Evolutionary conservation across 2,113 vertebrate species (phyloP).

Genomic region (Glaucomys volans): DNA sequence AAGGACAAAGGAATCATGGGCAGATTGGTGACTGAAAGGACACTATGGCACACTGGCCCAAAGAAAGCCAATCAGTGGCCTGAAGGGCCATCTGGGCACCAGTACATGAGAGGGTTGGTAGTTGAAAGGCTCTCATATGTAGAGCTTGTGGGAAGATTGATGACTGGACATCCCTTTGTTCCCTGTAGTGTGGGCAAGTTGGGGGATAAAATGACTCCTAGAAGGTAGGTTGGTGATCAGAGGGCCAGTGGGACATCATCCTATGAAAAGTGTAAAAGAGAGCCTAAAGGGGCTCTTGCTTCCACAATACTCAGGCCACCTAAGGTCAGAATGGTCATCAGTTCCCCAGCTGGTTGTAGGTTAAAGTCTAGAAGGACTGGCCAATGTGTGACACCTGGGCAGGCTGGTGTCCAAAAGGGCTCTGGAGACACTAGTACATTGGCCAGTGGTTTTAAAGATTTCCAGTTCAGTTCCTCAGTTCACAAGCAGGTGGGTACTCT

Average conservation of each 20-base stretch:
- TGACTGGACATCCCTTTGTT: neutral
- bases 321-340: neutral
- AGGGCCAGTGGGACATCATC: neutral
- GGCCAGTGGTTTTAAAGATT: neutral
- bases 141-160: neutral
- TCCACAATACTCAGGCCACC: neutral
- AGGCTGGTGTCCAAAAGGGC: neutral
- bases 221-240: neutral
- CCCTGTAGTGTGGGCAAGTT: neutral
- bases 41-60: too few species aligned
- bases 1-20: neutral
- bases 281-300: neutral
- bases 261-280: neutral
- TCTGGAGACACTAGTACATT: neutral
- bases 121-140: neutral
- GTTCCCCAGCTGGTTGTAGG: neutral
- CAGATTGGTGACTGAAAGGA: neutral
- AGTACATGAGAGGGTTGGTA: neutral
- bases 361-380: neutral
- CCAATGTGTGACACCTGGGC: neutral
- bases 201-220: neutral
- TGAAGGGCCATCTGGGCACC: neutral
- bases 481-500: neutral
- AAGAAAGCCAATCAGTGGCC: neutral
- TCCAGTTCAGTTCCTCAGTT: neutral